Evolutionary conservation across 2,113 vertebrate species (phyloP), one percentile per base, ranked within the genome.

Genomic region (Zosterops japonicus): DNA sequence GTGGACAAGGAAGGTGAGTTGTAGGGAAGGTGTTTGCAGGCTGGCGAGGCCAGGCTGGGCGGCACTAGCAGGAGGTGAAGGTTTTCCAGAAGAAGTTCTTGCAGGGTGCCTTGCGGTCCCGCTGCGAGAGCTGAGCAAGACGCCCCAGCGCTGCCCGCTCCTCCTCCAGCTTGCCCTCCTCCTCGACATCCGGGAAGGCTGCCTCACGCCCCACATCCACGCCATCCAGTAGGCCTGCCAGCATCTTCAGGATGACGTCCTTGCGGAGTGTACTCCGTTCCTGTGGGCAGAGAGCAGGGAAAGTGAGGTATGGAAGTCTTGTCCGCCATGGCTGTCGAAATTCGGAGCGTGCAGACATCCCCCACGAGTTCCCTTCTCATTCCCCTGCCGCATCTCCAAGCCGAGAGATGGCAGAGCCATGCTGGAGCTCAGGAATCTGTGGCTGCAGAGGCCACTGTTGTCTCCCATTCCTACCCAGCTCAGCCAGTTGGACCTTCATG

Each of bases 1-100:
- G 64, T 50, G 0, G 64, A 59, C 24, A 11, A 67, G 55, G 31
- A 28, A 1, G 67, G 24, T 0, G 13, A 44, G 79, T 27, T 24
- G 50, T 24, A 10, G 27, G 56, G 25, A n/a, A 47, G 36, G 33
- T 8, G 19, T 46, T 46, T 46, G 46, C 2, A 2, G 82, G 28
- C 4, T 46, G 3, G 44, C 22, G 9, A 39, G 52, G n/a, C 67
- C 47, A 61, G 55, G 53, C 56, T 2, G 12, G 59, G 27, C 9
- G 7, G 59, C 95, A 97, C 98, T 99, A 99, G 97, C 99, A 99
- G 71, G 98, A 98, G 35, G 98, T 99, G 97, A 99, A 99, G 16
- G 99, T 99, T 98, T 99, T 99, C 99, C 99, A 99, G 98, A 99
- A 99, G 96, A 99, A 99, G 96, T 99, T 99, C 96, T 98, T 99